phyloP scores from a whole-genome alignment of 1,140 invertebrate species.

The Zaprionus taronus region DNA sequence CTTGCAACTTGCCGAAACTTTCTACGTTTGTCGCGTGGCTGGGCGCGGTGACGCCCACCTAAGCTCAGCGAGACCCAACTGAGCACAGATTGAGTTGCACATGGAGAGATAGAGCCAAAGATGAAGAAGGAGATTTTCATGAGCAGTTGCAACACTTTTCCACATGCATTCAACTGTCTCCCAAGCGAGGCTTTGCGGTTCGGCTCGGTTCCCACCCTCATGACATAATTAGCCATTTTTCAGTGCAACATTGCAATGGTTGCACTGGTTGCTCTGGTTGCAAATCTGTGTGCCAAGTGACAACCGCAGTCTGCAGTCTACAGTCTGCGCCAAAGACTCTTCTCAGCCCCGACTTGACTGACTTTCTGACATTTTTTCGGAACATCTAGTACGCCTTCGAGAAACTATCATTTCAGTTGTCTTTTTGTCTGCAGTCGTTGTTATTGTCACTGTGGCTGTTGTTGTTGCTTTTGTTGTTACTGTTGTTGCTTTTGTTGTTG shows the following conservation, averaged over 20 bases:
- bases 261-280: conserved; percentile 13
- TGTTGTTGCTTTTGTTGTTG: conserved; percentile 42
- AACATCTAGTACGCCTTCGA: conserved; percentile 62
- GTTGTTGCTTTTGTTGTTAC: conserved; percentile 29
- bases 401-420: conserved; percentile 68
- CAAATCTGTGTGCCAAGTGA: conserved; percentile 58
- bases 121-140: conserved; percentile 48
- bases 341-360: conserved; percentile 16
- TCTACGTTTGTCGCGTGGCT: conserved; percentile 79
- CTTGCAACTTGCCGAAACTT: conserved; percentile 67
- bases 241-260: conserved; percentile 30
- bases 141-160: conserved; percentile 78
- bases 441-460: conserved; percentile 20
- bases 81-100: conserved; percentile 5
- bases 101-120: background rate
- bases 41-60: conserved; percentile 4
- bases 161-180: conserved; percentile 59
- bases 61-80: conserved; percentile 5
- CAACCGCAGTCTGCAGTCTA: conserved; percentile 15
- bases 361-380: conserved; percentile 69
- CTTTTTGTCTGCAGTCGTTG: conserved; percentile 11
- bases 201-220: conserved; percentile 77
- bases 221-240: conserved; percentile 81
- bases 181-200: conserved; percentile 52
- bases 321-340: conserved; percentile 19